A percentile compares a stretch with the other conserved stretches of the same genome.
Evolutionary conservation across 2,888 invertebrate genomes (phyloP).

Genomic region (Cantharis nigra): DNA sequence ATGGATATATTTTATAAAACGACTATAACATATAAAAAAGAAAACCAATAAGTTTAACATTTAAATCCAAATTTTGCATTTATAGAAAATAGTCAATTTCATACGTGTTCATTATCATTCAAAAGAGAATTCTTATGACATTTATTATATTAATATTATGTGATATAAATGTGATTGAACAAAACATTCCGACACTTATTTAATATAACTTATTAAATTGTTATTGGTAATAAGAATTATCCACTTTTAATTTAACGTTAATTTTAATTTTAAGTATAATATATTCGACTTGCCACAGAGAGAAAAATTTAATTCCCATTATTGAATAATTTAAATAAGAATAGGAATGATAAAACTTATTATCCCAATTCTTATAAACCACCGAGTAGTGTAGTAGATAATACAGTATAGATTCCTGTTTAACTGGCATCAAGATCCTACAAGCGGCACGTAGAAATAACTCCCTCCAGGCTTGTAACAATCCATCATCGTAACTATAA

Average conservation of each 20-base stretch:
- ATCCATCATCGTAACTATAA: too few relatives aligned
- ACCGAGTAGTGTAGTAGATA: too few relatives aligned
- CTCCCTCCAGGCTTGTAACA: too few relatives aligned
- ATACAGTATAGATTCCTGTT: too few relatives aligned
- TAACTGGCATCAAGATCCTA: too few relatives aligned
- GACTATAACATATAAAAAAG: not conserved
- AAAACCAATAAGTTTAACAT: not conserved
- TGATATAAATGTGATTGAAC: slow-evolving; percentile 31
- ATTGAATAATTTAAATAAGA: too few relatives aligned
- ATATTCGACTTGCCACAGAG: too few relatives aligned
- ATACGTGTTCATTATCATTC: slow-evolving; percentile 50
- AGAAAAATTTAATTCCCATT: too few relatives aligned
- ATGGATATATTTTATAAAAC: not conserved
- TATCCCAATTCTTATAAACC: too few relatives aligned
- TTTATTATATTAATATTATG: slow-evolving; percentile 29
- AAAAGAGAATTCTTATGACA: slow-evolving; percentile 23
- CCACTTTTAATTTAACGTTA: not conserved
- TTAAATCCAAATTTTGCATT: slow-evolving; percentile 11
- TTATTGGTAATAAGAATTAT: slow-evolving; percentile 14
- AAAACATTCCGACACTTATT: slow-evolving; percentile 15
- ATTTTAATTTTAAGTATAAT: not conserved
- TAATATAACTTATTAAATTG: slow-evolving; percentile 3
- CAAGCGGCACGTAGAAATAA: too few relatives aligned
- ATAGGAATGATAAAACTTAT: too few relatives aligned
- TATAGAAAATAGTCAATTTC: slow-evolving; percentile 49